Evolutionary conservation across 2,888 invertebrate genomes (phyloP).

Genomic region (Dasypogon diadema): DNA sequence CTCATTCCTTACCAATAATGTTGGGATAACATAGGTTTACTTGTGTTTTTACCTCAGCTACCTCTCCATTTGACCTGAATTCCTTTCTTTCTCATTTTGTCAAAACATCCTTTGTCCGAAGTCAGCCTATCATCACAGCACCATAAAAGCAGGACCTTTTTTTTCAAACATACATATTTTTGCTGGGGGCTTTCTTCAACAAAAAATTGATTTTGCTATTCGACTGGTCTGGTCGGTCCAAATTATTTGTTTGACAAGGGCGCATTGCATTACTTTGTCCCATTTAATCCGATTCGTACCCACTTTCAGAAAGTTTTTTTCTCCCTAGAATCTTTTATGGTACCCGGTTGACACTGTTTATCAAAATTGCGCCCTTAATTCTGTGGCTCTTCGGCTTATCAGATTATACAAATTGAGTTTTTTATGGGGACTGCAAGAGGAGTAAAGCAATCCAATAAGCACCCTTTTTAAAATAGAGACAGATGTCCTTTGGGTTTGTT

Average conservation of each 20-base stretch:
- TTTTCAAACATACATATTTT: not conserved
- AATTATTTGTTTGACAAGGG: slow-evolving; percentile 8
- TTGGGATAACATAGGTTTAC: slow-evolving; percentile 29
- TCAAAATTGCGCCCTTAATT: slow-evolving; percentile 16
- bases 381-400: slow-evolving; percentile 45
- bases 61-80: not conserved
- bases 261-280: not conserved
- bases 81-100: slow-evolving; percentile 17
- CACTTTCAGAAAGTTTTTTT: not conserved
- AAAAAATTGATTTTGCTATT: not conserved
- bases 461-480: slow-evolving; percentile 18
- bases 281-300: slow-evolving; percentile 15
- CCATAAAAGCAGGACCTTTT: slow-evolving; percentile 11
- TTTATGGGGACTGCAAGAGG: slow-evolving; percentile 3
- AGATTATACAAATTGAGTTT: slow-evolving; percentile 50
- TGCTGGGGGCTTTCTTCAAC: not conserved
- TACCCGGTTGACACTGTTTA: slow-evolving; percentile 3
- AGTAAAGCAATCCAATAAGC: not conserved
- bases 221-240: not conserved
- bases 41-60: slow-evolving; percentile 14
- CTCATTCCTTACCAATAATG: not conserved
- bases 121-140: slow-evolving; percentile 11
- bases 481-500: slow-evolving; percentile 30
- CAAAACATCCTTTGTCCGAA: slow-evolving; percentile 38
- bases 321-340: slow-evolving; percentile 5